Base-by-base conservation (phyloP, 2,797 vertebrate genomes). In the Graptemys geographica region DNA sequence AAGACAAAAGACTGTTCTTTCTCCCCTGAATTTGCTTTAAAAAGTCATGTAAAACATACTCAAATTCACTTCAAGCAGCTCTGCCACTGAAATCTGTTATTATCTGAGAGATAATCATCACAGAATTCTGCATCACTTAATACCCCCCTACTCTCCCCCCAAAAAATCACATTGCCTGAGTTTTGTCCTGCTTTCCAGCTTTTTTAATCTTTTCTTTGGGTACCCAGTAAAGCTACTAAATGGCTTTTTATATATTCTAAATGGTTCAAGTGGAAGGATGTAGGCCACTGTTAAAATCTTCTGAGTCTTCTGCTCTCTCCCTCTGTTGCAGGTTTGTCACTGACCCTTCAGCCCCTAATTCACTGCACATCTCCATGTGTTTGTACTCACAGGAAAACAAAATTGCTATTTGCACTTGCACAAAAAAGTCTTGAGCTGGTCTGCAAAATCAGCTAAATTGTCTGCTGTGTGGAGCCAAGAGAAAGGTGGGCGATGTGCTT, bases 381-480 rank as follows among this genome's bases (percentile, higher is more conserved):
- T 69, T 76, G 87, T 52, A 62, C 51, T 87, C 81, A 47, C 2
- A 78, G 72, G 79, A 85, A 88, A 95, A 65, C 21, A 91, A 52
- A 87, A 62, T 2, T 12, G 37, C 69, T 92, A 85, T 65, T 87
- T 92, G 55, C 9, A 80, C 6, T 49, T 76, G 85, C 53, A 87
- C 0, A 2, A 21, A 88, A 93, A 79, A 28, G 15, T 1, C 44
- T 76, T 33, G 21, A 23, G 7, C 41, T 74, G 0, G 87, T 95
- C 83, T 95, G 86, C 86, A 87, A 87, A 81, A 84, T 94, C 92
- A 95, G 93, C 95, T 88, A n/a, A 92, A 87, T 8, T 90, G 92
- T 62, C 82, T 83, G 87, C 62, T 65, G 44, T 28, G 53, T 78
- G 87, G 62, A 93, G 59, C 16, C 59, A 85, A 79, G 81, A 47